Evolutionary conservation across 2,797 vertebrate genomes (phyloP).

Genomic region (Loris lydekkerianus): DNA sequence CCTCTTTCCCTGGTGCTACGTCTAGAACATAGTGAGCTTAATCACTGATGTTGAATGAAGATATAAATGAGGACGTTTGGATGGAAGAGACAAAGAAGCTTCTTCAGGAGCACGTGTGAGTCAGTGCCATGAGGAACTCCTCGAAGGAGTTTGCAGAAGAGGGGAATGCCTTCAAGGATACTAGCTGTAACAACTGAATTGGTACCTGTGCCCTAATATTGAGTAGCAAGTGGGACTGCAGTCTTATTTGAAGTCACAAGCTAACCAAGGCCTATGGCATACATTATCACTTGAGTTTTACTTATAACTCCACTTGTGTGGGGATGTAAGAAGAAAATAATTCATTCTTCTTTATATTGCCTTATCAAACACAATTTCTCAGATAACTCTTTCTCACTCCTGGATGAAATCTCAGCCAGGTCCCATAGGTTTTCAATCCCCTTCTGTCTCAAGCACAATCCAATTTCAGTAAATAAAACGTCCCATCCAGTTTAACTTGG

Average conservation of each 20-base stretch:
- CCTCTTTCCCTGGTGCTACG: neutral
- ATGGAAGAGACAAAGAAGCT: neutral
- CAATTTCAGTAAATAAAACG: conserved; percentile 72
- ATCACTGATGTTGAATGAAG: neutral
- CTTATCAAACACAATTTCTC: conserved; percentile 58
- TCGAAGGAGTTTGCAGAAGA: neutral
- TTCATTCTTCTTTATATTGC: conserved; percentile 6
- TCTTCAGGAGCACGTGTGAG: neutral
- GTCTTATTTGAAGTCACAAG: conserved; percentile 45
- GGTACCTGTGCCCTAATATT: neutral
- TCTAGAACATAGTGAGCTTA: neutral
- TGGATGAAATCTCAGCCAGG: conserved; percentile 63
- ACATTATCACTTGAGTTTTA: conserved; percentile 37
- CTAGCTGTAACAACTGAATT: neutral
- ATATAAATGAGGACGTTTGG: neutral
- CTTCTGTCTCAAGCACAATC: conserved; percentile 64
- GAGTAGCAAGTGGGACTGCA: neutral
- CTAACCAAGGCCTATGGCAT: conserved; percentile 31
- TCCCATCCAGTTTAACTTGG: conserved; percentile 53
- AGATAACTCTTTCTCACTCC: conserved; percentile 41
- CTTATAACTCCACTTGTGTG: conserved; percentile 25
- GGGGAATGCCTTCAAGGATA: neutral
- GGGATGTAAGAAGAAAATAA: conserved; percentile 32
- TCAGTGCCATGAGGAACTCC: neutral
- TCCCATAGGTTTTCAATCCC: conserved; percentile 44